Evolutionary conservation across 2,113 vertebrate species (phyloP), one percentile per base, ranked within the genome.

Genomic region (Datnioides undecimradiatus): DNA sequence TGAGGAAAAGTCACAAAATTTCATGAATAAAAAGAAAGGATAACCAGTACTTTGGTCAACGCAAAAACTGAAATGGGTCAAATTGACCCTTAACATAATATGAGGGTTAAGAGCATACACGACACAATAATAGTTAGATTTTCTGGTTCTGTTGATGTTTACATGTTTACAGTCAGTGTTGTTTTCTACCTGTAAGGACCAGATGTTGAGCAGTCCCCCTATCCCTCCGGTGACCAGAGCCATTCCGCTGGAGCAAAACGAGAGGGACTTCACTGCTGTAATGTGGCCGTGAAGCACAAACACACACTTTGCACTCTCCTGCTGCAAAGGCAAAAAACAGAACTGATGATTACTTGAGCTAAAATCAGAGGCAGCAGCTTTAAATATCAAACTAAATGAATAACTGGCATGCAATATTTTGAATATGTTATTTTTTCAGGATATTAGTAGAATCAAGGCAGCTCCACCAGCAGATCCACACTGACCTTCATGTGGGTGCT

Each of bases 181-280:
- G 63, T 46, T 54, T 60, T 45, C 87, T 87, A 96, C 95, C 90
- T 93, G 93, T 52, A 96, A 86, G 74, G 95, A 96, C 95, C 95
- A 96, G 90, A 96, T 91, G 87, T 96, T 96, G 45, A 96, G 93
- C 60, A 96, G 86, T 1, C 95, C 95, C 16, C 95, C 95, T 1
- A 95, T 94, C 49, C 95, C 95, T 55, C 95, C 95, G 70, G 95
- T 95, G 51, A 94, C 89, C 58, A 96, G 86, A 6, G 91, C 92
- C 79, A 95, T 76, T 21, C 95, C 95, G 55, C 90, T 91, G 58
- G 93, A 82, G 79, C 94, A 95, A 82, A 96, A 96, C 6, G 94
- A 94, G 27, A 96, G 87, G 1, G 92, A 94, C 88, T 93, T 96
- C 70, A 96, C 94, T 0, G 95, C 95, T 2, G 93, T 95, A 67